Conservation (phyloP, 2,888 invertebrate genomes). For the Plusia festucae region DNA sequence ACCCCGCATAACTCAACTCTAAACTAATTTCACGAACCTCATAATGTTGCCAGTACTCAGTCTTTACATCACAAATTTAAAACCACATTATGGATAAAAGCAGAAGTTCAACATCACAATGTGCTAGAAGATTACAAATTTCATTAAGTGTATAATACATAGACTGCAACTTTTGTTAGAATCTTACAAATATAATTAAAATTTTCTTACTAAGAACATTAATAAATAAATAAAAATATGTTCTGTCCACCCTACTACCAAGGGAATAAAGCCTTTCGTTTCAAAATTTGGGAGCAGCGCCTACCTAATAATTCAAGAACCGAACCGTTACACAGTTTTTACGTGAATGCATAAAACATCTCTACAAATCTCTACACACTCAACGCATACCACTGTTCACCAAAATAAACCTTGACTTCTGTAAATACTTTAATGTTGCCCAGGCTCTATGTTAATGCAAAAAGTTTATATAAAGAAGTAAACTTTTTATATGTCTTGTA, state of each 20-base stretch:
- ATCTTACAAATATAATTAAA: too few species aligned
- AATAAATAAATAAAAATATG: too few species aligned
- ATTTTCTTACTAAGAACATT: too few species aligned
- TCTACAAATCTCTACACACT: too few species aligned
- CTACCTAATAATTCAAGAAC: too few species aligned
- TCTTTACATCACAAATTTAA: conserved; percentile 26
- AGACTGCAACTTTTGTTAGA: too few species aligned
- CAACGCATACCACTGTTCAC: neutral
- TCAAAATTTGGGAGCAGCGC: too few species aligned
- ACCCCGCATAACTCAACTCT: conserved; percentile 11
- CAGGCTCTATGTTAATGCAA: conserved; percentile 23
- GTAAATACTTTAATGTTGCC: neutral
- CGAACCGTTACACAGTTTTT: too few species aligned
- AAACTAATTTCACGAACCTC: conserved; percentile 28
- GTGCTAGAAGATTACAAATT: neutral
- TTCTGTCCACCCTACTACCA: too few species aligned
- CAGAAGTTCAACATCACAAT: conserved; percentile 13
- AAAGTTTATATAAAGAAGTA: conserved; percentile 33
- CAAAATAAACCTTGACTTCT: conserved; percentile 22
- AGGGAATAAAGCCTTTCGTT: too few species aligned
- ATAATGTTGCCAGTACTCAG: conserved; percentile 5
- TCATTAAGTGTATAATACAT: too few species aligned
- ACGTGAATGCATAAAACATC: too few species aligned
- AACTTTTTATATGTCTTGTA: conserved; percentile 29
- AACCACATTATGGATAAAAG: neutral